Base-by-base conservation (phyloP, 2,797 vertebrate genomes). In the Spizella passerina region DNA sequence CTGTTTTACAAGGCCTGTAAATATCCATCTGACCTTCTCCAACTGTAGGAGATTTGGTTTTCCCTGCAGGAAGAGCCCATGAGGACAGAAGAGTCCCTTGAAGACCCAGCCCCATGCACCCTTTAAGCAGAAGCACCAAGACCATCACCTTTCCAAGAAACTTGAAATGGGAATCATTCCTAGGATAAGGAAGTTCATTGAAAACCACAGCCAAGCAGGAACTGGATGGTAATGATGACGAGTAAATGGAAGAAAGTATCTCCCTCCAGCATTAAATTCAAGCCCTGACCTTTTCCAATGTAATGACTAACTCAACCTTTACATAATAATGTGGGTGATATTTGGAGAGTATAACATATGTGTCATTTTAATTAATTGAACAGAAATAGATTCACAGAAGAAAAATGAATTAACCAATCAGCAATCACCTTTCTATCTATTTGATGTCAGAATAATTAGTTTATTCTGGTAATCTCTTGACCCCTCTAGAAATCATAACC, bases 351-450 rank as follows among this genome's bases (percentile, higher is more conserved):
- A 76, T 95, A 95, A 94, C 93, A 88, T 96, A 85, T 87, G 94
- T 94, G 96, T 95, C 95, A 96, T 96, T 97, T 97, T 96, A 96
- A 97, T 97, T 97, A 98, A 96, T 97, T 97, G 96, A 97, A 90
- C 94, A 97, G 96, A 97, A 97, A 97, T 92, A 96, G 90, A 96
- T 96, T 96, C 95, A 84, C 65, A 88, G 94, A 96, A 93, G 94
- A 86, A 71, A 97, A 96, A 97, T 85, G 76, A 91, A 97, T 96
- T 93, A 84, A 73, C 92, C 89, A 94, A 95, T 92, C 96, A 89
- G 80, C 79, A 38, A 57, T 84, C 80, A 81, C 90, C 61, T 90
- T 96, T 89, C 86, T 82, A 83, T 84, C 94, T 88, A 60, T 88
- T 96, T 91, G 85, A 83, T 97, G 76, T 91, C 94, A 96, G 92